Evolutionary conservation across 2,797 vertebrate species (phyloP).

Genomic region (Sebastes oblongus): DNA sequence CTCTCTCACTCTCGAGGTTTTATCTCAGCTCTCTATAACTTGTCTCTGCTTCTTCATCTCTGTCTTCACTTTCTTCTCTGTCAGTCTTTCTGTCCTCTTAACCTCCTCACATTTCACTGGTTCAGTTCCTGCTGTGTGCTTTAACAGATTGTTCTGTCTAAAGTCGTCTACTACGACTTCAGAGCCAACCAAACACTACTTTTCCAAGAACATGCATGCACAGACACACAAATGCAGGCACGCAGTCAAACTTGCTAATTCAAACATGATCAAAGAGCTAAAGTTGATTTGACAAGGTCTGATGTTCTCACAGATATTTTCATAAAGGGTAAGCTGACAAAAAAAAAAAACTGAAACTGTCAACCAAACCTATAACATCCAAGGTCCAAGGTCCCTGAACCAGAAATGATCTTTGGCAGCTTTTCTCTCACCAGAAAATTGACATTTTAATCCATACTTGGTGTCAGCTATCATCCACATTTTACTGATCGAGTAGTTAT

Average conservation of each 20-base stretch:
- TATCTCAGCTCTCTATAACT: background rate
- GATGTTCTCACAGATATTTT: slow-evolving; percentile 20
- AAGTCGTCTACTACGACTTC: background rate
- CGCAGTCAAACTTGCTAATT: slow-evolving; percentile 4
- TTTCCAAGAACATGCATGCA: background rate
- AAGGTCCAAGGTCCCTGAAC: background rate
- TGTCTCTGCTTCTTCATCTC: slow-evolving; percentile 2
- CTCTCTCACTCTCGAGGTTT: background rate
- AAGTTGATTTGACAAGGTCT: background rate
- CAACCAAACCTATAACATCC: background rate
- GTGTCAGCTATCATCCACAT: slow-evolving; percentile 24
- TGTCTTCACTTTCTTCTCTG: background rate
- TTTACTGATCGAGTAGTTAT: slow-evolving; percentile 21
- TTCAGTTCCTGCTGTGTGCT: background rate
- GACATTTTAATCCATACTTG: background rate
- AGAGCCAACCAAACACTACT: slow-evolving; percentile 5
- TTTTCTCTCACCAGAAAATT: slow-evolving; percentile 19
- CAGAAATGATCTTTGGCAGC: slow-evolving; percentile 24
- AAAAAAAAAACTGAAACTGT: background rate
- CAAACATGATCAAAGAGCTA: slow-evolving; percentile 18
- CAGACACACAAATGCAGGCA: background rate
- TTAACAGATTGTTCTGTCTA: background rate
- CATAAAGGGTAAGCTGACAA: background rate
- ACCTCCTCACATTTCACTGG: background rate
- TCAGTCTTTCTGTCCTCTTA: background rate